Conservation (phyloP, 2,888 invertebrate species). For the Eledone cirrhosa region DNA sequence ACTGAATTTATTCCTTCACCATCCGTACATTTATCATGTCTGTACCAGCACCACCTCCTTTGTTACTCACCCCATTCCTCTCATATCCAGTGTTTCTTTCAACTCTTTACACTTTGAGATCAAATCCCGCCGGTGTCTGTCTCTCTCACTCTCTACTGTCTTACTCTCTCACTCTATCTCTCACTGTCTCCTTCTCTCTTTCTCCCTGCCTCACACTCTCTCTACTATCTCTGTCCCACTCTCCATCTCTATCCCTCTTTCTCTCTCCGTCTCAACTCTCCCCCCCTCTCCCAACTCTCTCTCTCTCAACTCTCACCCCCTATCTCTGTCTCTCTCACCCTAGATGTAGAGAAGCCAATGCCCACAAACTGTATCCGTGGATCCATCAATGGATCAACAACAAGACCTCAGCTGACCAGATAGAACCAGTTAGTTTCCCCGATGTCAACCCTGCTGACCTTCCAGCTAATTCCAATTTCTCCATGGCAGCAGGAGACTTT, state of each 20-base stretch:
- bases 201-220: neutral
- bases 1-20: too few relatives aligned
- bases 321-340: constrained; percentile 22
- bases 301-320: neutral
- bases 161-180: neutral
- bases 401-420: constrained; percentile 82
- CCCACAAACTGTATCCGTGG: constrained; percentile 90
- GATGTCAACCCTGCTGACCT: constrained; percentile 83
- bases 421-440: constrained; percentile 81
- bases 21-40: too few relatives aligned
- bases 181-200: neutral
- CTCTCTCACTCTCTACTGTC: too few relatives aligned
- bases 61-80: too few relatives aligned
- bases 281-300: neutral
- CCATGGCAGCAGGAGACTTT: constrained; percentile 98
- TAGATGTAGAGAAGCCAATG: constrained; percentile 75
- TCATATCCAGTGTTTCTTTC: too few relatives aligned
- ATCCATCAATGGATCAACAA: constrained; percentile 94
- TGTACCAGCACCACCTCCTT: too few relatives aligned
- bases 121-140: too few relatives aligned
- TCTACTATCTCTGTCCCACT: neutral
- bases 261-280: neutral
- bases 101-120: too few relatives aligned
- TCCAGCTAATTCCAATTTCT: constrained; percentile 76
- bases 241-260: neutral